These are phyloP conservation scores for Rhodeus uyekii DNA, from an alignment of 2,797 vertebrate genomes.

Conservation along the genomic window DNA sequence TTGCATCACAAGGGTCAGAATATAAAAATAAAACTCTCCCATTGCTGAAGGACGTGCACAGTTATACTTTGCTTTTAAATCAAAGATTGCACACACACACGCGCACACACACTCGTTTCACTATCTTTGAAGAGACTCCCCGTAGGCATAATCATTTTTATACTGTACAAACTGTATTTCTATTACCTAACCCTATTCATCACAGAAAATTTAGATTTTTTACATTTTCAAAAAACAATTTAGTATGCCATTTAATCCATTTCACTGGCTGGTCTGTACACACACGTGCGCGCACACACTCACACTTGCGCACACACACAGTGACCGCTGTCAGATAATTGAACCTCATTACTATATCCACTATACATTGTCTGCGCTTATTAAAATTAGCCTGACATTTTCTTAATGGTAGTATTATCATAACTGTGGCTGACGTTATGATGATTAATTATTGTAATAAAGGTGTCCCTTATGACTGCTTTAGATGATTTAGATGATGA, in stretches of 20 bases:
- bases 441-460: neutral
- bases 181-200: too few relatives aligned
- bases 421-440: neutral
- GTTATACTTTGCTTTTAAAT: slow-evolving; percentile 32
- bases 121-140: too few relatives aligned
- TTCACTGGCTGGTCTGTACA: too few relatives aligned
- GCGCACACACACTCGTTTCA: neutral
- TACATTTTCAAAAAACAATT: too few relatives aligned
- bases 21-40: slow-evolving; percentile 23
- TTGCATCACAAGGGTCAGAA: neutral
- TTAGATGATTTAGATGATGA: neutral
- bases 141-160: too few relatives aligned
- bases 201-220: too few relatives aligned
- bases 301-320: neutral
- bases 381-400: neutral
- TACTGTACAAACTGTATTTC: too few relatives aligned
- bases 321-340: neutral
- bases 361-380: neutral
- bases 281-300: neutral
- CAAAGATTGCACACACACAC: neutral
- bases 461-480: neutral
- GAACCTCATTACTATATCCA: neutral
- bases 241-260: too few relatives aligned
- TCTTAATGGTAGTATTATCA: neutral
- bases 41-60: neutral